Evolutionary conservation across 2,113 vertebrate species (phyloP).

Genomic region (Indri indri): DNA sequence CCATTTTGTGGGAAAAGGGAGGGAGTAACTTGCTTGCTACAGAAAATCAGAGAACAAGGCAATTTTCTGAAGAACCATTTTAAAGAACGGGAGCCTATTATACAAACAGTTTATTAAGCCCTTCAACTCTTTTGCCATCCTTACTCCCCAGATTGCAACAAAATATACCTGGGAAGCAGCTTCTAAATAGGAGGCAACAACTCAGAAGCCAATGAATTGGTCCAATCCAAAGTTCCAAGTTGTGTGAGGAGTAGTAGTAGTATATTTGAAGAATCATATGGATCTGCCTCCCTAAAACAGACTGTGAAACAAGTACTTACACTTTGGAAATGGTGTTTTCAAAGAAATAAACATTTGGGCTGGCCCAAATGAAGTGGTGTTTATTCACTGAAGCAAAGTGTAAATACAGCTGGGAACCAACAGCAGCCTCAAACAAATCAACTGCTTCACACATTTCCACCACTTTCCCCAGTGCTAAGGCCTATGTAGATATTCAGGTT

Average conservation of each 20-base stretch:
- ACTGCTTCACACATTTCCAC: slow-evolving; percentile 18
- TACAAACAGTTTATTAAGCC: slow-evolving; percentile 42
- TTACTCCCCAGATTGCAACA: slow-evolving; percentile 31
- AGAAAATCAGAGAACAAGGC: slow-evolving; percentile 39
- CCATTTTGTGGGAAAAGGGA: background rate
- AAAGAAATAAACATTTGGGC: slow-evolving; percentile 70
- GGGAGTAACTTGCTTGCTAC: slow-evolving; percentile 18
- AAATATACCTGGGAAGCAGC: slow-evolving; percentile 5
- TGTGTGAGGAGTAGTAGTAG: slow-evolving; percentile 2
- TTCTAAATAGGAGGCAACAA: slow-evolving; percentile 1
- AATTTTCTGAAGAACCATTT: slow-evolving; percentile 16
- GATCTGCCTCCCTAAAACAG: slow-evolving; percentile 43
- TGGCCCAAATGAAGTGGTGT: slow-evolving; percentile 55
- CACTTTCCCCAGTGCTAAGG: background rate
- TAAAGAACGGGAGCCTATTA: background rate
- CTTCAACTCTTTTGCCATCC: slow-evolving; percentile 13
- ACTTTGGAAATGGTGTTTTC: slow-evolving; percentile 53
- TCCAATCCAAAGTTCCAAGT: slow-evolving; percentile 31
- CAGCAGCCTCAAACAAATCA: slow-evolving; percentile 22
- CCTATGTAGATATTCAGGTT: background rate
- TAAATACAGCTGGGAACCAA: slow-evolving; percentile 75
- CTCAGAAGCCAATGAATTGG: slow-evolving; percentile 12
- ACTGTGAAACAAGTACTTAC: slow-evolving; percentile 57
- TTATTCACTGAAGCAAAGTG: slow-evolving; percentile 61
- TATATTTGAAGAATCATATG: slow-evolving; percentile 33